phyloP scores from a whole-genome alignment of 92 coral and sea anemone species.

The Palythoa caribaeorum region DNA sequence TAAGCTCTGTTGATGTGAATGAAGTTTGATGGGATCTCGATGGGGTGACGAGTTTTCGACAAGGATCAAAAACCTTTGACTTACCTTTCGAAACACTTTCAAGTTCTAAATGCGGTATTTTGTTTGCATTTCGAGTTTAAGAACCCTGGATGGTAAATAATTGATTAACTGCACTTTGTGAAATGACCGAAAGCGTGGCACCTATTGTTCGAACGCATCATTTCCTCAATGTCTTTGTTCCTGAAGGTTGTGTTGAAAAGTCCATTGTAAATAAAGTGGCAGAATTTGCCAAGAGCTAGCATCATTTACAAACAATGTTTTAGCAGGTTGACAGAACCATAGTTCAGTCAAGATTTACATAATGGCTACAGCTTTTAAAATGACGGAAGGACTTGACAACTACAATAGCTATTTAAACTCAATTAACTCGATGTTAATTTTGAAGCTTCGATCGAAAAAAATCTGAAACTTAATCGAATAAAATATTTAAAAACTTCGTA shows the following conservation, averaged over 20 bases:
- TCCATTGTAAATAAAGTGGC: slow-evolving; percentile 20
- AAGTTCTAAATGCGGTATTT: slow-evolving; percentile 29
- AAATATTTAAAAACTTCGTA: neutral
- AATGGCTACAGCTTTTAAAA: too few relatives aligned
- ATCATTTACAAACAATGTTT: slow-evolving; percentile 16
- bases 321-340: slow-evolving; percentile 25
- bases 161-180: slow-evolving; percentile 36
- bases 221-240: slow-evolving; percentile 20
- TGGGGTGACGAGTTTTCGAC: neutral
- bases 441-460: neutral
- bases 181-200: slow-evolving; percentile 41
- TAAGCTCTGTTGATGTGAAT: neutral
- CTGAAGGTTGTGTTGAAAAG: slow-evolving; percentile 14
- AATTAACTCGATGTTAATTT: neutral
- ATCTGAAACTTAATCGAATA: neutral
- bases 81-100: slow-evolving; percentile 53
- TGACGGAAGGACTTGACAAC: slow-evolving; percentile 3
- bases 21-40: neutral
- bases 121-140: slow-evolving; percentile 44
- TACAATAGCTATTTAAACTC: neutral
- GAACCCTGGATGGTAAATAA: slow-evolving; percentile 44
- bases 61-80: slow-evolving; percentile 1
- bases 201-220: slow-evolving; percentile 45
- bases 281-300: slow-evolving; percentile 8
- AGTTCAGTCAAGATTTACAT: neutral